Percentiles rank a stretch among this genome's conserved stretches.
Conservation (phyloP, 2,113 vertebrate genomes). For the Porphyrio hochstetteri region DNA sequence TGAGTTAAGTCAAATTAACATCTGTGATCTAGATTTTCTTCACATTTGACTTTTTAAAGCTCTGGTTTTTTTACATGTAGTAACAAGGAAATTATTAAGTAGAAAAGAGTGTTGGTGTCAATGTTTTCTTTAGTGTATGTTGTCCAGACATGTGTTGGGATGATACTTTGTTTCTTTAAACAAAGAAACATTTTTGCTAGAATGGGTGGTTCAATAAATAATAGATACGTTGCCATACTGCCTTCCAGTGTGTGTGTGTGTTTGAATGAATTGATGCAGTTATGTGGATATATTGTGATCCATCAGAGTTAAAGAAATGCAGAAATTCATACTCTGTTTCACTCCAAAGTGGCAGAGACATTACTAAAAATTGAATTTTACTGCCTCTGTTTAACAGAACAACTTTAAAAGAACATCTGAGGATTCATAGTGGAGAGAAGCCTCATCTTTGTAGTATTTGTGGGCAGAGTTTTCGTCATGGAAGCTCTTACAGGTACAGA, state of each 20-base stretch:
- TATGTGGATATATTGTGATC: neutral
- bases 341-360: neutral
- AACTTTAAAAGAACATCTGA: conserved; percentile 92
- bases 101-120: neutral
- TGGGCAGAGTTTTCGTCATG: conserved; percentile 96
- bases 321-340: neutral
- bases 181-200: neutral
- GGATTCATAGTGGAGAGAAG: conserved; percentile 98
- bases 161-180: neutral
- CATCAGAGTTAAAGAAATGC: neutral
- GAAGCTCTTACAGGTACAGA: conserved; percentile 93
- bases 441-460: conserved; percentile 98
- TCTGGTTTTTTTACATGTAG: neutral
- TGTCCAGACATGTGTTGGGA: neutral
- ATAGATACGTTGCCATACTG: neutral
- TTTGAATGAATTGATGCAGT: neutral
- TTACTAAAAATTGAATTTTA: neutral
- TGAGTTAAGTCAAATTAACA: neutral
- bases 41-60: neutral
- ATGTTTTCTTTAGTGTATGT: neutral
- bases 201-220: neutral
- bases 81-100: neutral
- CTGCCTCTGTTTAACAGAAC: conserved; percentile 78
- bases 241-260: neutral
- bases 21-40: neutral